These are phyloP conservation scores for Gallinago undulata DNA, from an alignment of 2,113 vertebrate species.

Conservation along the genomic window DNA sequence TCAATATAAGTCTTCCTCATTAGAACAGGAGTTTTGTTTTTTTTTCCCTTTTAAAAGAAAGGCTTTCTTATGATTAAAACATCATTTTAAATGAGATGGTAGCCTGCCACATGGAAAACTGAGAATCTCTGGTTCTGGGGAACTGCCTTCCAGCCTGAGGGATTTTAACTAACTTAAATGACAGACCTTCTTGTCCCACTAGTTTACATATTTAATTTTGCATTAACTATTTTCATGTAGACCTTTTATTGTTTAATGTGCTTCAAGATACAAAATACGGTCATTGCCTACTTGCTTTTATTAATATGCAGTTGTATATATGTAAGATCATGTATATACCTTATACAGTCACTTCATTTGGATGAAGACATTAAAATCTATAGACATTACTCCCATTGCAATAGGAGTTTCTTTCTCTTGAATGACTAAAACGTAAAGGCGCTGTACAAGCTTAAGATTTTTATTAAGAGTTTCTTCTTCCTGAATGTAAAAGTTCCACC, in stretches of 20 bases:
- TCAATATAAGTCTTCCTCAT: neutral
- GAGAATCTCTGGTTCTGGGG: slow-evolving; percentile 42
- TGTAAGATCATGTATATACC: neutral
- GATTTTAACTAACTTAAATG: neutral
- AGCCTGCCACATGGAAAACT: slow-evolving; percentile 49
- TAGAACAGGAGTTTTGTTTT: neutral
- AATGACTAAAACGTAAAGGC: neutral
- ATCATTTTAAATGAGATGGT: slow-evolving; percentile 57
- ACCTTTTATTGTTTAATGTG: neutral
- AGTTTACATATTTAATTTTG: slow-evolving; percentile 35
- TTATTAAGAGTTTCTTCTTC: neutral
- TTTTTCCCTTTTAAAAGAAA: neutral
- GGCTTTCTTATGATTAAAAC: slow-evolving; percentile 56
- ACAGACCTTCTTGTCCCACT: neutral
- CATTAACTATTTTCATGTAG: neutral
- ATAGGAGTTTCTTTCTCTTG: neutral
- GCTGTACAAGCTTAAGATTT: neutral
- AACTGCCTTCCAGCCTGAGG: slow-evolving; percentile 17
- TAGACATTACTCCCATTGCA: neutral
- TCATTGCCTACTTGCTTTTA: neutral
- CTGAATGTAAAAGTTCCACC: neutral
- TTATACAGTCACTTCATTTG: neutral
- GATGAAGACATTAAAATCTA: neutral
- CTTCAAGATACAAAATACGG: neutral
- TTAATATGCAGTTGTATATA: neutral